Evolutionary conservation across 2,888 invertebrate species (phyloP).

Genomic region (Lamproptera curius): DNA sequence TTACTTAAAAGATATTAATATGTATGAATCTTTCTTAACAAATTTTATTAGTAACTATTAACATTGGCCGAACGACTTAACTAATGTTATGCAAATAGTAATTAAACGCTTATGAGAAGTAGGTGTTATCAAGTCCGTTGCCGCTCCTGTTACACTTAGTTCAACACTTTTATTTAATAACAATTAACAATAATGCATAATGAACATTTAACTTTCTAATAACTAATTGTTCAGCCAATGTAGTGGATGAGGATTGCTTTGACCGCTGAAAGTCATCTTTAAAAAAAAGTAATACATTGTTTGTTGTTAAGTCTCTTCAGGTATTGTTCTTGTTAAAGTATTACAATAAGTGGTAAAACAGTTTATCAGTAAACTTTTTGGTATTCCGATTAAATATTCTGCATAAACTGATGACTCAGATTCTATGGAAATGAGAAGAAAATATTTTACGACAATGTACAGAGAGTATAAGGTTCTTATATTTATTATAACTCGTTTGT

Average conservation of each 20-base stretch:
- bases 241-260: slow-evolving; percentile 5
- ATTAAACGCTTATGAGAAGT: not conserved
- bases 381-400: not conserved
- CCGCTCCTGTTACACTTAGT: not conserved
- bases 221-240: not conserved
- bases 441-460: slow-evolving; percentile 53
- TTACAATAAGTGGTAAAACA: not conserved
- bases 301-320: not conserved
- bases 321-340: not conserved
- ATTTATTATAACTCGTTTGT: slow-evolving; percentile 58
- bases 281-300: not conserved
- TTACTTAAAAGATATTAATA: not conserved
- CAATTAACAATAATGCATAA: not conserved
- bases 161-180: not conserved
- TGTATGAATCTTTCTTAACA: not conserved
- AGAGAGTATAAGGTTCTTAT: slow-evolving; percentile 68
- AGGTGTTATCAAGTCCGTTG: not conserved
- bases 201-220: not conserved
- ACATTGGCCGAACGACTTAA: not conserved
- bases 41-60: no score
- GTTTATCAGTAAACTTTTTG: not conserved
- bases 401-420: slow-evolving; percentile 29
- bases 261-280: not conserved
- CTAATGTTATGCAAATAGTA: not conserved
- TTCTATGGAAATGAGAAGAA: slow-evolving; percentile 39